phyloP scores from a whole-genome alignment of 2,888 invertebrate species.

The Drosophila ezoana region DNA sequence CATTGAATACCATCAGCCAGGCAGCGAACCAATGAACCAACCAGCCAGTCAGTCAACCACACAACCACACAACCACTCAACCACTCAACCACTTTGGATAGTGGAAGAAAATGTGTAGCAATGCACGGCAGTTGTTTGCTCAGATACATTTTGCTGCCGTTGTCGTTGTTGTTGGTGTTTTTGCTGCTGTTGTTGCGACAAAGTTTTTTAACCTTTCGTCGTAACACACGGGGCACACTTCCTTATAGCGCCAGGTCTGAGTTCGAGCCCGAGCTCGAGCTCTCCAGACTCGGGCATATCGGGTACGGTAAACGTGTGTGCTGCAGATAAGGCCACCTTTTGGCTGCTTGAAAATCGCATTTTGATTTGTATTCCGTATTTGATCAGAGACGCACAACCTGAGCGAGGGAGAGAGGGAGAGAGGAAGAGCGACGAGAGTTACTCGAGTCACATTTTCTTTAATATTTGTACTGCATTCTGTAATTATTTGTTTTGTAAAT shows the following conservation, averaged over 20 bases:
- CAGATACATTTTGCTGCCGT: constrained; percentile 75
- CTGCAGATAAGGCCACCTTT: constrained; percentile 63
- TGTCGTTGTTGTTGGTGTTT: constrained; percentile 18
- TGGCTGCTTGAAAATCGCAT: constrained; percentile 77
- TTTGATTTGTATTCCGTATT: constrained; percentile 84
- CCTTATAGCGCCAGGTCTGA: constrained; percentile 56
- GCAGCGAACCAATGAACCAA: constrained; percentile 35
- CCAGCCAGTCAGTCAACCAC: constrained; percentile 20
- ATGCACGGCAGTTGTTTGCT: constrained; percentile 64
- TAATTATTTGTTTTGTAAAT: constrained; percentile 83
- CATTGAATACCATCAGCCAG: constrained; percentile 42
- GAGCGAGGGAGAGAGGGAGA: background rate
- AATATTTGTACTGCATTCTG: constrained; percentile 66
- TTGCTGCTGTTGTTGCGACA: constrained; percentile 48
- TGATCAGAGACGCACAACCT: constrained; percentile 67
- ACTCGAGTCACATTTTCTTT: constrained; percentile 53
- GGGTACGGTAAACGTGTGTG: constrained; percentile 47
- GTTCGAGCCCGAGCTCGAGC: constrained; percentile 24
- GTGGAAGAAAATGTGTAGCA: constrained; percentile 60
- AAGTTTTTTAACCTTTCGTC: constrained; percentile 74
- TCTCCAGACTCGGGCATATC: constrained; percentile 3
- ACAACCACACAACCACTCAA: constrained; percentile 11
- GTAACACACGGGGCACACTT: constrained; percentile 25
- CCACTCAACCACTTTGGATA: constrained; percentile 42
- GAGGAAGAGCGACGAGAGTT: constrained; percentile 25